Conservation (phyloP, 1,140 invertebrate genomes). For the Steinernema feltiae region DNA sequence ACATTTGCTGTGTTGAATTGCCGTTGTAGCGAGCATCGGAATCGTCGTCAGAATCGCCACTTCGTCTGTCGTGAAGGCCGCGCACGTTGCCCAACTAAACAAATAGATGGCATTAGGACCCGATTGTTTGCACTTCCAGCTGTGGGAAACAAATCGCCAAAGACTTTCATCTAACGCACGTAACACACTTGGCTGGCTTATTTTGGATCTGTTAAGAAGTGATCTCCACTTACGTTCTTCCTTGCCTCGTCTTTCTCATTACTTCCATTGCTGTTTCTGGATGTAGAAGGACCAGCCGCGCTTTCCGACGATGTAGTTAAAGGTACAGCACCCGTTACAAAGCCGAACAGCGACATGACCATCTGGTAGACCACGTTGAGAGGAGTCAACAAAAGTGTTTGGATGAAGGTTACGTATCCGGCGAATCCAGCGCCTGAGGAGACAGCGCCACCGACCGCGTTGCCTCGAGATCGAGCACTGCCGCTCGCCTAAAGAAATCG, state of each 20-base stretch:
- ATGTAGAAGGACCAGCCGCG: neutral
- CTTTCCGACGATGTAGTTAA: neutral
- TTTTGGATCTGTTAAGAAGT: no score
- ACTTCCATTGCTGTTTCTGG: neutral
- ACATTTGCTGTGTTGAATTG: neutral
- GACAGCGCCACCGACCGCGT: neutral
- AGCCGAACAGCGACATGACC: neutral
- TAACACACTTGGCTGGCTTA: no score
- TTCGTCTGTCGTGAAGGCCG: neutral
- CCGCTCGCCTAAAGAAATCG: neutral
- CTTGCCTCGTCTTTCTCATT: no score
- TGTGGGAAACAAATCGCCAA: conserved; percentile 10
- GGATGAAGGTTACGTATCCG: neutral
- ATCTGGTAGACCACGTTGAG: neutral
- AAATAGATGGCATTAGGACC: neutral
- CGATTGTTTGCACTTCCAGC: neutral
- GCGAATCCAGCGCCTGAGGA: neutral
- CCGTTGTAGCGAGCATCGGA: neutral
- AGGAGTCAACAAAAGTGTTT: neutral
- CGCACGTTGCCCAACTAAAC: conserved; percentile 11
- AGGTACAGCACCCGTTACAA: neutral
- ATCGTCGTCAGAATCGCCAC: neutral
- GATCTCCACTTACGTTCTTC: no score
- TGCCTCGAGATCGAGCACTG: neutral
- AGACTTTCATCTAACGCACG: no score